Percentiles rank a stretch among this genome's conserved stretches.
phyloP scores from a whole-genome alignment of 2,797 vertebrate species.

The Myotis daubentonii region DNA sequence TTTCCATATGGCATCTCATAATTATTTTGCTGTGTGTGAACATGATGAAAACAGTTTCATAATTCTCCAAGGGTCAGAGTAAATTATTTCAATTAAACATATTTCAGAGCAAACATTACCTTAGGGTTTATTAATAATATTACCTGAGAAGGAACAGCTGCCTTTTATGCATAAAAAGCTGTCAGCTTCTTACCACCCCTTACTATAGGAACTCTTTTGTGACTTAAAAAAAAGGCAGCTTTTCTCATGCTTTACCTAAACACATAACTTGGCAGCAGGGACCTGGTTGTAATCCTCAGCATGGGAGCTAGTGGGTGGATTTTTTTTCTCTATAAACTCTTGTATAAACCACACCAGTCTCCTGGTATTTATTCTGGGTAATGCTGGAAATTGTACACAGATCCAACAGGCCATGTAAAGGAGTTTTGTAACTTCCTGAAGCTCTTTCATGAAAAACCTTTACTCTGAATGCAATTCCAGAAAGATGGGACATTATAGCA shows the following conservation, averaged over 20 bases:
- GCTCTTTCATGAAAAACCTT: constrained; percentile 81
- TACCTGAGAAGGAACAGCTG: constrained; percentile 98
- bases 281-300: constrained; percentile 93
- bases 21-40: constrained; percentile 90
- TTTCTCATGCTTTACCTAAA: constrained; percentile 95
- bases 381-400: constrained; percentile 87
- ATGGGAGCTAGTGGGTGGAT: constrained; percentile 92
- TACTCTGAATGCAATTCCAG: constrained; percentile 78
- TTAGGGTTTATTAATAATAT: constrained; percentile 94
- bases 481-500: constrained; percentile 69
- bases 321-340: constrained; percentile 92
- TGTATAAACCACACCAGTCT: constrained; percentile 92
- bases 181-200: constrained; percentile 86
- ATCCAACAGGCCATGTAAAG: constrained; percentile 85
- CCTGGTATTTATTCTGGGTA: constrained; percentile 92
- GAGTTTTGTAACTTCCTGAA: constrained; percentile 87
- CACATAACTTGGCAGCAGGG: constrained; percentile 93
- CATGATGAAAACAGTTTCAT: constrained; percentile 90
- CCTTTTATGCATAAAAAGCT: constrained; percentile 90
- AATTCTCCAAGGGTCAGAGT: constrained; percentile 91
- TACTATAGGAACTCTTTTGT: constrained; percentile 88
- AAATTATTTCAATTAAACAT: constrained; percentile 94
- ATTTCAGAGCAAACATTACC: constrained; percentile 90
- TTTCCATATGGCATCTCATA: constrained; percentile 91
- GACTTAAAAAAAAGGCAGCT: constrained; percentile 88